Evolutionary conservation across 2,888 invertebrate species (phyloP).

Genomic region (Monochamus alternatus): DNA sequence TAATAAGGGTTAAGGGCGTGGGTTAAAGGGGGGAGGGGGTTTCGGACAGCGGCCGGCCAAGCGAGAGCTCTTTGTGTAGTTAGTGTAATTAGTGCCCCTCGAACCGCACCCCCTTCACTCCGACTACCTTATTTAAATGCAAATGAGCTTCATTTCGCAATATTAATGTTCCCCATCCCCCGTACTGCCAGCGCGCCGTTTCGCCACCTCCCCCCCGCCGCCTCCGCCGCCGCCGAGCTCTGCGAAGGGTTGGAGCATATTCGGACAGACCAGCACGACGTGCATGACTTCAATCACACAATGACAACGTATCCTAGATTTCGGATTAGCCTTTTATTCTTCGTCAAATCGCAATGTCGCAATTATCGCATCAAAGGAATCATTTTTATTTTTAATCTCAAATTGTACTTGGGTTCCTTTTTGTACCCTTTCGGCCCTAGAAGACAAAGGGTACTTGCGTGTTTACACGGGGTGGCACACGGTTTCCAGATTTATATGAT

Average conservation of each 20-base stretch:
- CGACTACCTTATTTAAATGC: slow-evolving; percentile 87
- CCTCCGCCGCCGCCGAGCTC: slow-evolving; percentile 50
- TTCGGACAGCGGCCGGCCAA: slow-evolving; percentile 70
- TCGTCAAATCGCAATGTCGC: slow-evolving; percentile 42
- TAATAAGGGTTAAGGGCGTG: slow-evolving; percentile 63
- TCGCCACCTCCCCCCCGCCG: slow-evolving; percentile 55
- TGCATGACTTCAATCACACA: slow-evolving; percentile 57
- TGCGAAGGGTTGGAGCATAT: slow-evolving; percentile 58
- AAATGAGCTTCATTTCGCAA: slow-evolving; percentile 93
- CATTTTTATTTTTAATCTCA: background rate
- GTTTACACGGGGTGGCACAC: too few species aligned
- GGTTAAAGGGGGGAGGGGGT: slow-evolving; percentile 55
- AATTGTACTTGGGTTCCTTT: background rate
- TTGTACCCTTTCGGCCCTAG: background rate
- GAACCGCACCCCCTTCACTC: slow-evolving; percentile 60
- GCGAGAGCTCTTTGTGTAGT: slow-evolving; percentile 73
- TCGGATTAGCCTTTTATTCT: slow-evolving; percentile 47
- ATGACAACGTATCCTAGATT: slow-evolving; percentile 49
- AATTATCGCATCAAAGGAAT: slow-evolving; percentile 42
- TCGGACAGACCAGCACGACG: slow-evolving; percentile 56
- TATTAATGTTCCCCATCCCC: slow-evolving; percentile 85
- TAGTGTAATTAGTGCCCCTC: slow-evolving; percentile 72
- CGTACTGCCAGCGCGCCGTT: slow-evolving; percentile 60
- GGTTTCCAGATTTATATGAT: too few species aligned
- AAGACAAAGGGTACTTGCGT: background rate